Evolutionary conservation across 2,888 invertebrate genomes (phyloP).

Genomic region (Conchocele bisecta): DNA sequence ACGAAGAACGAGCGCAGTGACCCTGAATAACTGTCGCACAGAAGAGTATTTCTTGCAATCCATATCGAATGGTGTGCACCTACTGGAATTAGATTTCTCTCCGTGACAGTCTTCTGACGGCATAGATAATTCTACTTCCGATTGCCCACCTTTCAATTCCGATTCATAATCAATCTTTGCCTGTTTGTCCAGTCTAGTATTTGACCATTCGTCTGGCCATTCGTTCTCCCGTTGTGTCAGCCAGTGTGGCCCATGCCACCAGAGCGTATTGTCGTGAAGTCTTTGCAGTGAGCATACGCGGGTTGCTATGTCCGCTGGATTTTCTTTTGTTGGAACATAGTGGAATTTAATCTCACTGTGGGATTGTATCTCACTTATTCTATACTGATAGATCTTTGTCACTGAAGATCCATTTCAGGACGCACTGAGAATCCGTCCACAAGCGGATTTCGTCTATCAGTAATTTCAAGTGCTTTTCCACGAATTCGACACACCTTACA

Average conservation of each 20-base stretch:
- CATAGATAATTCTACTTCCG: neutral
- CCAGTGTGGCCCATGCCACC: constrained; percentile 20
- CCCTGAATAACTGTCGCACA: constrained; percentile 4
- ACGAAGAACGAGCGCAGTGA: constrained; percentile 6
- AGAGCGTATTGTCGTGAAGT: neutral
- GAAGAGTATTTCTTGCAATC: constrained; percentile 14
- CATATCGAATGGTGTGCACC: constrained; percentile 10
- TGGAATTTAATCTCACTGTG: neutral
- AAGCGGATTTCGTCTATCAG: neutral
- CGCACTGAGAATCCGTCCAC: constrained; percentile 1
- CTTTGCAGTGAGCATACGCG: neutral
- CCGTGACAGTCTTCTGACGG: neutral
- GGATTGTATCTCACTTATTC: constrained; percentile 1
- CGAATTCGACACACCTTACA: neutral
- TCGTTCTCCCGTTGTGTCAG: neutral
- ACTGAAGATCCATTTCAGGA: neutral
- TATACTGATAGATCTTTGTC: neutral
- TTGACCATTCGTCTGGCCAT: constrained; percentile 2
- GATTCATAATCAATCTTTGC: neutral
- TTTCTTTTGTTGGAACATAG: neutral
- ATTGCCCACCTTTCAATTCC: neutral
- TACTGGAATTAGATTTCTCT: neutral
- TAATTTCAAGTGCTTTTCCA: constrained; percentile 5
- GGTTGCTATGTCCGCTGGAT: constrained; percentile 1
- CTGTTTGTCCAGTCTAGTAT: neutral